These are phyloP conservation scores for Nannoperca australis DNA, from an alignment of 2,797 vertebrate genomes.

Conservation along the genomic window DNA sequence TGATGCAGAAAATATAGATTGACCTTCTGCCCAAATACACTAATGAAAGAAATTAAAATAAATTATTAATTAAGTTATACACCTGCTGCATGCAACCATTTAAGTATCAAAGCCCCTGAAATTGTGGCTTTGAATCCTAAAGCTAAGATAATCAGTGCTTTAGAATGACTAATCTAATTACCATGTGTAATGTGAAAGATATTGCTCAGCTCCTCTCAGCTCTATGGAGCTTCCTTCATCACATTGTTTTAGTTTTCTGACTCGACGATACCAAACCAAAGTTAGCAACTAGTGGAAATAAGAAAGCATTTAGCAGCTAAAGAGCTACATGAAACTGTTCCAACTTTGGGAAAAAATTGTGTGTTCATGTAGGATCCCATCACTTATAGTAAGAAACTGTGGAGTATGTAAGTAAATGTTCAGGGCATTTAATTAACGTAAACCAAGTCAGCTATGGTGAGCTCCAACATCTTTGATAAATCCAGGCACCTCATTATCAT, in stretches of 20 bases:
- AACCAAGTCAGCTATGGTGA: not conserved
- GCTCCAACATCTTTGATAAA: slow-evolving; percentile 13
- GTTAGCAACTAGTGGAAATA: too few species aligned
- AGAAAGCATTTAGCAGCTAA: too few species aligned
- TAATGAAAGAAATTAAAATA: slow-evolving; percentile 3
- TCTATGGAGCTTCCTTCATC: not conserved
- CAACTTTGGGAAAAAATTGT: not conserved
- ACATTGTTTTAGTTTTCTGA: not conserved
- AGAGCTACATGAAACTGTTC: not conserved
- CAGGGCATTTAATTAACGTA: slow-evolving; percentile 15
- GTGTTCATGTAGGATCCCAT: not conserved
- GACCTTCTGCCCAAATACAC: slow-evolving; percentile 6
- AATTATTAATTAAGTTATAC: slow-evolving; percentile 2
- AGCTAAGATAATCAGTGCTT: not conserved
- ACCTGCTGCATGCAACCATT: not conserved
- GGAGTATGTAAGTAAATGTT: not conserved
- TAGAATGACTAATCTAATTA: not conserved
- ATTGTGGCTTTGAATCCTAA: not conserved
- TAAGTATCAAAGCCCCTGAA: not conserved
- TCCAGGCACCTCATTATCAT: slow-evolving; percentile 2
- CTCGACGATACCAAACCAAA: too few species aligned
- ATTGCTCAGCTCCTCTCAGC: not conserved
- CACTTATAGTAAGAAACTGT: not conserved
- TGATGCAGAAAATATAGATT: not conserved
- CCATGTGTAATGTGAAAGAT: not conserved